Evolutionary conservation across 2,113 vertebrate species (phyloP), one percentile per base, ranked within the genome.

Genomic region (Rattus norvegicus): DNA sequence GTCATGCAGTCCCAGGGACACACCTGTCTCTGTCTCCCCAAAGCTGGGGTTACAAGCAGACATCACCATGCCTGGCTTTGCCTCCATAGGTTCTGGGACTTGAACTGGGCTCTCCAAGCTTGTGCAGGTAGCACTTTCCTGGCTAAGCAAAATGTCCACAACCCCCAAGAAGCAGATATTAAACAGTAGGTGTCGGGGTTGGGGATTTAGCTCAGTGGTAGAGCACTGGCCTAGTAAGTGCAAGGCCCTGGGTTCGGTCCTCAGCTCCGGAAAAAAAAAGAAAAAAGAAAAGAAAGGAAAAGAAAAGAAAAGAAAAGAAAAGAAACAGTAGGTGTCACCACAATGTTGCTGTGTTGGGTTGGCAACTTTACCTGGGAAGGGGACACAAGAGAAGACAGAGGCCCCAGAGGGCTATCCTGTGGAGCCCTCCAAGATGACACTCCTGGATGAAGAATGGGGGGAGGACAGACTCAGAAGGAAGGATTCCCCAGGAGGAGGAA

Each of bases 301-400:
- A n/a, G n/a, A n/a, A n/a, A n/a, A n/a, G n/a, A n/a, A n/a, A n/a
- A n/a, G n/a, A n/a, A n/a, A n/a, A n/a, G n/a, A n/a, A n/a, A n/a
- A n/a, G n/a, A 72, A 73, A 33, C 36, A 83, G 81, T 13, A 67
- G 2, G 5, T 5, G 30, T 28, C 81, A 43, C 56, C 17, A 11
- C 24, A 2, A 20, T 3, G 2, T 4, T 54, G 63, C 63, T n/a
- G 11, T 8, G 10, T 33, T 10, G 7, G 67, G 76, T 30, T 52
- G 10, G 1, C 28, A 3, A 30, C 49, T 0, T 19, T 49, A 16
- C 12, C 95, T 97, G 77, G 33, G 94, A 91, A 26, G 91, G 61
- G 61, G n/a, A 79, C 94, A 69, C 19, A 90, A 88, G 90, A 86
- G 84, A 86, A 43, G 43, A 76, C 80, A 59, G 54, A n/a, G 24